phyloP scores from a whole-genome alignment of 2,113 vertebrate species.

The Menidia beryllina region DNA sequence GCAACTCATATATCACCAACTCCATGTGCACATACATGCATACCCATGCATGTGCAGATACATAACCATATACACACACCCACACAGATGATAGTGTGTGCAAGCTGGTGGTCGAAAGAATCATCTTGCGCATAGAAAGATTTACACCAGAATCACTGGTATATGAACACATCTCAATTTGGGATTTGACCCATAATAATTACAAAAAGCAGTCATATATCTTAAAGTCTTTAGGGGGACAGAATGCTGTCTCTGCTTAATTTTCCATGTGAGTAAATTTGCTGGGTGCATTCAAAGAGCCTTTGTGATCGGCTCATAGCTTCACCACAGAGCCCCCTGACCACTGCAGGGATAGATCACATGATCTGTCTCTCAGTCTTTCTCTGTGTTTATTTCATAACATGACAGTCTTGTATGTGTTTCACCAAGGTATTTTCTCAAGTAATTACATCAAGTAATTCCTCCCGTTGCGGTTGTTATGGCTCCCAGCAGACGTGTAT shows the following conservation, averaged over 20 bases:
- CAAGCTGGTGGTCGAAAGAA: conserved; percentile 57
- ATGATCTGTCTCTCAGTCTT: conserved; percentile 50
- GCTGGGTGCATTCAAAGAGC: conserved; percentile 67
- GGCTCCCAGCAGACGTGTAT: conserved; percentile 78
- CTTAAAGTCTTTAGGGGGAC: conserved; percentile 77
- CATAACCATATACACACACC: conserved; percentile 14
- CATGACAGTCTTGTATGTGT: conserved; percentile 64
- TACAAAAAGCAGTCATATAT: conserved; percentile 77
- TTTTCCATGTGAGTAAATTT: conserved; percentile 81
- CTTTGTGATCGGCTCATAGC: conserved; percentile 75
- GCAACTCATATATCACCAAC: conserved; percentile 85
- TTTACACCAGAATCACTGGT: conserved; percentile 67
- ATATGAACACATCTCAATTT: conserved; percentile 78
- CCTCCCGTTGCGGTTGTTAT: conserved; percentile 77
- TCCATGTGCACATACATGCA: conserved; percentile 42
- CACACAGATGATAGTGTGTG: conserved; percentile 24
- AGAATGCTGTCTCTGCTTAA: conserved; percentile 70
- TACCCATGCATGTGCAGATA: conserved; percentile 17
- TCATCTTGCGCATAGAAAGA: conserved; percentile 57
- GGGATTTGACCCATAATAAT: conserved; percentile 77
- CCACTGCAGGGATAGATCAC: conserved; percentile 64
- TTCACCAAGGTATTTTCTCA: conserved; percentile 71
- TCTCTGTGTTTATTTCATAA: conserved; percentile 39
- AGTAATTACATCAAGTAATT: conserved; percentile 82
- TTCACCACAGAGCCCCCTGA: conserved; percentile 58